A percentile compares a stretch with the other conserved stretches of the same genome.
These are phyloP conservation scores for Podilymbus podiceps DNA, from an alignment of 2,113 vertebrate genomes.

Conservation along the genomic window DNA sequence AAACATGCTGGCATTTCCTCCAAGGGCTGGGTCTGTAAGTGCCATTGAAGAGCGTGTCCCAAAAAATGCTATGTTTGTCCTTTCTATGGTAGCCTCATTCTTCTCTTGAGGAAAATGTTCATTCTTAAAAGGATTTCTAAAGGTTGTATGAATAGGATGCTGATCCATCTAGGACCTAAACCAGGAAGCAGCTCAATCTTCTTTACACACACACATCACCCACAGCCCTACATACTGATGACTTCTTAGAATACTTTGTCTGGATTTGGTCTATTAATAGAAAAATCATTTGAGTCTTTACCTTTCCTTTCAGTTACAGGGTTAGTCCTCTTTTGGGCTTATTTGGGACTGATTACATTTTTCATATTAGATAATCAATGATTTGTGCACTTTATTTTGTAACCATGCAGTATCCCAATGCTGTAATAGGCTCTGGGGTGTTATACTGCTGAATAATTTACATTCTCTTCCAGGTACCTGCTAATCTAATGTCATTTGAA, in stretches of 20 bases:
- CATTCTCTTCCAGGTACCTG: slow-evolving; percentile 83
- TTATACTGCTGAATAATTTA: background rate
- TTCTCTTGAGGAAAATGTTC: background rate
- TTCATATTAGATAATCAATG: background rate
- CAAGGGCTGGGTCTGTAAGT: background rate
- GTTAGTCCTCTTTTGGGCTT: background rate
- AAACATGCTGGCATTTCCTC: background rate
- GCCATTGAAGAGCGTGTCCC: background rate
- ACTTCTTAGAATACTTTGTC: background rate
- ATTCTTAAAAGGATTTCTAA: background rate
- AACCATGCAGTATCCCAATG: background rate
- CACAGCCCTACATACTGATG: background rate
- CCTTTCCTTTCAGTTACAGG: background rate
- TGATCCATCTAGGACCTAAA: background rate
- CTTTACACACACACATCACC: background rate
- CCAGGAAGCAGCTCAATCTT: background rate
- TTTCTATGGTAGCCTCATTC: background rate
- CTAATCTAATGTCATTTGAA: slow-evolving; percentile 95
- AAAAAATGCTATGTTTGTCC: background rate
- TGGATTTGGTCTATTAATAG: background rate
- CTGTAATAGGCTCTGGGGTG: background rate
- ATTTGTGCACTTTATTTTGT: background rate
- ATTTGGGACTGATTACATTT: background rate
- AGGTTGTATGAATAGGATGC: background rate
- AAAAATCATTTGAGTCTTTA: background rate